A percentile compares a stretch with the other conserved stretches of the same genome.
Evolutionary conservation across 2,888 invertebrate genomes (phyloP).

Genomic region (Caenorhabditis macrosperma): DNA sequence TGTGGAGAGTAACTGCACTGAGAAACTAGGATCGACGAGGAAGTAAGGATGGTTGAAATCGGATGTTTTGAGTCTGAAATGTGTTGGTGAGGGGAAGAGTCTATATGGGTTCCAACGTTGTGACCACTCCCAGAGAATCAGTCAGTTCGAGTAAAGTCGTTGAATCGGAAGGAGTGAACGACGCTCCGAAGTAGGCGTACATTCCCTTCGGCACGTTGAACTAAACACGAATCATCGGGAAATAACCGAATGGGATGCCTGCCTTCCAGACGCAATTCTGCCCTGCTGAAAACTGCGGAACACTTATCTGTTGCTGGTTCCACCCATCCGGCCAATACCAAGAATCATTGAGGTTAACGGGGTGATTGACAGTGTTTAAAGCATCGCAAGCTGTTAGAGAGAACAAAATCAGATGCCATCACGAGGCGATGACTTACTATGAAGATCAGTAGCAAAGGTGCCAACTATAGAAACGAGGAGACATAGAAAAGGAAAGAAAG

Average conservation of each 20-base stretch:
- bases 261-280: conserved; percentile 12
- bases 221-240: background rate
- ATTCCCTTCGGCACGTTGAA: conserved; percentile 6
- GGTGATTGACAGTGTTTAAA: background rate
- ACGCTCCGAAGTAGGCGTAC: conserved; percentile 9
- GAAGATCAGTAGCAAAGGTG: background rate
- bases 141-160: background rate
- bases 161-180: background rate
- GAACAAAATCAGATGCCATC: background rate
- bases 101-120: background rate
- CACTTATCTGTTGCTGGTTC: background rate
- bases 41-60: conserved; percentile 1
- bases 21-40: background rate
- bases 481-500: background rate
- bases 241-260: background rate
- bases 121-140: background rate
- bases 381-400: background rate
- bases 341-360: conserved; percentile 2
- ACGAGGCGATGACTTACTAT: background rate
- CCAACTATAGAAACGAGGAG: background rate
- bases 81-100: background rate
- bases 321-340: conserved; percentile 7
- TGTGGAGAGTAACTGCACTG: background rate
- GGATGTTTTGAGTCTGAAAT: background rate
- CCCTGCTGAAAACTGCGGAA: background rate